phyloP scores from a whole-genome alignment of 2,888 invertebrate genomes.

The Ormyrus nitidulus region DNA sequence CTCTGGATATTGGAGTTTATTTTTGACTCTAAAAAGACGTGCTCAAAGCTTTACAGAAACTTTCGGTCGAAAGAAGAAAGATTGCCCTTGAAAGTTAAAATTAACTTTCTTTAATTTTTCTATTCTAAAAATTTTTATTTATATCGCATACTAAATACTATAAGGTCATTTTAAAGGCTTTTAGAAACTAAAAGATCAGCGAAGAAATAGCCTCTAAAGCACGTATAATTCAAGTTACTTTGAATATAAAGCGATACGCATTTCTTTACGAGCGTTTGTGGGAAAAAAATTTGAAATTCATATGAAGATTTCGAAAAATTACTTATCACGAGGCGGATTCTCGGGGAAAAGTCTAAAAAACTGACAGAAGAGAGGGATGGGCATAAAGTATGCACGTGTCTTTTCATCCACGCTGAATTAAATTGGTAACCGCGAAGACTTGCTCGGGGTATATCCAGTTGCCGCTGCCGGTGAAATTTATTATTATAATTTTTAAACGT shows the following conservation, averaged over 20 bases:
- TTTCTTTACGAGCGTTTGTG: not conserved
- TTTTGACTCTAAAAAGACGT: too few species aligned
- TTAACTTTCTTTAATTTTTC: too few species aligned
- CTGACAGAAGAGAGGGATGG: not conserved
- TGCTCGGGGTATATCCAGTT: not conserved
- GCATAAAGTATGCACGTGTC: slow-evolving; percentile 40
- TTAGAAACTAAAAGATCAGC: too few species aligned
- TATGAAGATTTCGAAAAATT: slow-evolving; percentile 36
- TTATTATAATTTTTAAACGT: slow-evolving; percentile 47
- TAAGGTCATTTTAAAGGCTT: too few species aligned
- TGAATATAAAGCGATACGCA: slow-evolving; percentile 18
- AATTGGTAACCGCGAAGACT: slow-evolving; percentile 24
- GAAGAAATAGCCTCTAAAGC: not conserved
- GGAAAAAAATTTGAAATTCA: slow-evolving; percentile 36
- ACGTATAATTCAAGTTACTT: slow-evolving; percentile 14
- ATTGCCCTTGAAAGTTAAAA: too few species aligned
- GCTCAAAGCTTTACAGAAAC: too few species aligned
- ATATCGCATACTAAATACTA: too few species aligned
- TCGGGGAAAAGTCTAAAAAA: slow-evolving; percentile 10
- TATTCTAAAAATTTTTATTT: too few species aligned
- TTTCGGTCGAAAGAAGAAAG: too few species aligned
- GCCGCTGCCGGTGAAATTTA: slow-evolving; percentile 30
- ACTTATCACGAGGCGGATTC: slow-evolving; percentile 23
- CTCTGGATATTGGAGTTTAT: too few species aligned
- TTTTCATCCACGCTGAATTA: slow-evolving; percentile 48